Evolutionary conservation across 1,140 invertebrate species (phyloP).

Genomic region (Eriocheir sinensis): DNA sequence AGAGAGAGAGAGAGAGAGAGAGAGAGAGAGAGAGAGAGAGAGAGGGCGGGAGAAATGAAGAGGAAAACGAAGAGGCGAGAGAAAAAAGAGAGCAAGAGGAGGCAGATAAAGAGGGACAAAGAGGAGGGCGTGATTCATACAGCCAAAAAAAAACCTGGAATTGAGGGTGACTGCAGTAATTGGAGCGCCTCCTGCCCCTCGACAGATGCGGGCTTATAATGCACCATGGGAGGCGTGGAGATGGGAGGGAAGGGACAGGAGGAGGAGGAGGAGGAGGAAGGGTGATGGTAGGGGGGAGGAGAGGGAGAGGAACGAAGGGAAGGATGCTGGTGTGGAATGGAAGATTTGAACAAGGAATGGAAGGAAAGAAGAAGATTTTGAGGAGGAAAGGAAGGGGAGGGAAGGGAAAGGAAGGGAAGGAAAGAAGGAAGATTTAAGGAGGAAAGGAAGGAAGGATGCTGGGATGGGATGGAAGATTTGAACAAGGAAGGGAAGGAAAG

Average conservation of each 20-base stretch:
- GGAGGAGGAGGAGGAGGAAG: neutral
- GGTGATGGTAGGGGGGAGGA: neutral
- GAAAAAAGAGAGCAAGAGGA: conserved; percentile 10
- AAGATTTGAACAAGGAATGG: no score
- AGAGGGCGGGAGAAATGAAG: conserved; percentile 2
- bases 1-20: no score
- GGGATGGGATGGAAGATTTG: neutral
- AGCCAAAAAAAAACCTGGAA: neutral
- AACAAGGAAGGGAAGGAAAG: neutral
- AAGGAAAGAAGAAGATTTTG: no score
- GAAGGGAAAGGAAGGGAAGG: no score
- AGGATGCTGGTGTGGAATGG: no score
- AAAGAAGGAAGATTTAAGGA: no score
- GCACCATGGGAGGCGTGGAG: neutral
- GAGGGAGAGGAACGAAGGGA: no score
- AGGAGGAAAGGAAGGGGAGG: no score
- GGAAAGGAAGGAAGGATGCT: neutral
- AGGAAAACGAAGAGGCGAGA: neutral
- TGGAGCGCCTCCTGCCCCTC: neutral
- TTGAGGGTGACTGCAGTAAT: conserved; percentile 27
- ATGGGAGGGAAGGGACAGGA: neutral
- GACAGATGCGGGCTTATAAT: conserved; percentile 37
- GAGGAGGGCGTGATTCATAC: neutral
- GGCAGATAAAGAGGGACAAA: neutral
- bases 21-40: neutral